Conservation (phyloP, 2,113 vertebrate genomes). For the Panurus biarmicus region DNA sequence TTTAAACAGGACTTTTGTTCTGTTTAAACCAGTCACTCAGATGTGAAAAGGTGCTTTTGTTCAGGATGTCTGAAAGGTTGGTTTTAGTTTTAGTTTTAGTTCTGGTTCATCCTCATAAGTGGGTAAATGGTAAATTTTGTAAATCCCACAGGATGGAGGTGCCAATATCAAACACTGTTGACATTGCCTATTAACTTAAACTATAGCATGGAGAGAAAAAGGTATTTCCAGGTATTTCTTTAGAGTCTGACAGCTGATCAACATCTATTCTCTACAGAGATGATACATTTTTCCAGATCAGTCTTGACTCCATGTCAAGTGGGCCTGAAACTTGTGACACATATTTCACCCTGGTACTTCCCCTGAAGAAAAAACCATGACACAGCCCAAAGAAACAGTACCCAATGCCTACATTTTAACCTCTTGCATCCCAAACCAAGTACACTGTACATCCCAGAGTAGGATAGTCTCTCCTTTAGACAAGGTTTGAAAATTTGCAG, state of each 20-base stretch:
- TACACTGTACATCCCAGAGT: background rate
- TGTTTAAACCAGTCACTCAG: background rate
- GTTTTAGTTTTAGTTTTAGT: background rate
- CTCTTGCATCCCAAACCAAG: background rate
- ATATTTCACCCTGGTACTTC: background rate
- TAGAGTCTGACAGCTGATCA: background rate
- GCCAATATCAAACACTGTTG: background rate
- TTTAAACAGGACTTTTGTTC: background rate
- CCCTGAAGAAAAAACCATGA: background rate
- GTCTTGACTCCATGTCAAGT: background rate
- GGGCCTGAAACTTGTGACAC: background rate
- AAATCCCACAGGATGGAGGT: background rate
- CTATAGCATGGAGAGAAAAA: background rate
- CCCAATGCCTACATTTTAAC: background rate
- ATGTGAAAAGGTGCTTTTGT: background rate
- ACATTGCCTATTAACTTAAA: background rate
- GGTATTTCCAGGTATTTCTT: background rate
- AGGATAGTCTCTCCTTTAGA: background rate
- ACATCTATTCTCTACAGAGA: background rate
- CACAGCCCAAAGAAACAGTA: background rate
- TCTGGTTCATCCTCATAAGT: background rate
- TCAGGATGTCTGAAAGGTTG: background rate
- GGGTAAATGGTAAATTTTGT: background rate
- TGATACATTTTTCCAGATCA: background rate
- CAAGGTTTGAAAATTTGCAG: background rate